Evolutionary conservation across 2,888 invertebrate species (phyloP).

Genomic region (Rotaria macrura): DNA sequence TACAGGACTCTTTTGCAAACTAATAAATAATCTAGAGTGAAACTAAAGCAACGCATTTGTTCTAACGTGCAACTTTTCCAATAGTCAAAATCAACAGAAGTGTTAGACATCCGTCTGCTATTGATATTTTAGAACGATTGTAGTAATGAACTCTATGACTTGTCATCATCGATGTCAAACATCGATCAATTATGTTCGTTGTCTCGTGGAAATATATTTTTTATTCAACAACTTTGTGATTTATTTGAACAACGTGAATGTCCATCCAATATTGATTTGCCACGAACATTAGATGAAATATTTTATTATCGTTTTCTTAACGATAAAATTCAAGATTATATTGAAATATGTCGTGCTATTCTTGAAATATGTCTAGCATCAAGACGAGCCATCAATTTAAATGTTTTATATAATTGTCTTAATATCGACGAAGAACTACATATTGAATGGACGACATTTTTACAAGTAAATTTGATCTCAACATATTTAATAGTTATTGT

Average conservation of each 20-base stretch:
- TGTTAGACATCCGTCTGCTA: no score
- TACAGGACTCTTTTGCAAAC: no score
- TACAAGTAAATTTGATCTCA: neutral
- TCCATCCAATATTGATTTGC: neutral
- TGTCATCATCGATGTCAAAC: neutral
- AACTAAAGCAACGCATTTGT: no score
- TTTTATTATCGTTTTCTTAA: neutral
- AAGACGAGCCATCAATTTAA: neutral
- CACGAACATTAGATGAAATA: neutral
- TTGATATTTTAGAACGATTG: neutral
- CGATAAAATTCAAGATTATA: neutral
- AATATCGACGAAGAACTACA: neutral
- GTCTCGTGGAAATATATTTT: neutral
- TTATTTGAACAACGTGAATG: neutral
- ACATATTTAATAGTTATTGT: no score
- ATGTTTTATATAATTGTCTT: neutral
- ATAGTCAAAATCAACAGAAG: no score
- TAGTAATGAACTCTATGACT: neutral
- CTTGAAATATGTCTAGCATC: conserved; percentile 2
- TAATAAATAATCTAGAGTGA: no score
- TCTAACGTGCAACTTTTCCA: no score
- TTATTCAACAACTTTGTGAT: neutral
- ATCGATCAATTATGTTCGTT: neutral
- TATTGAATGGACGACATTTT: neutral
- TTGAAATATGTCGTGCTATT: neutral